A percentile compares a stretch with the other conserved stretches of the same genome.
phyloP scores from a whole-genome alignment of 2,797 vertebrate genomes.

The Miichthys miiuy region DNA sequence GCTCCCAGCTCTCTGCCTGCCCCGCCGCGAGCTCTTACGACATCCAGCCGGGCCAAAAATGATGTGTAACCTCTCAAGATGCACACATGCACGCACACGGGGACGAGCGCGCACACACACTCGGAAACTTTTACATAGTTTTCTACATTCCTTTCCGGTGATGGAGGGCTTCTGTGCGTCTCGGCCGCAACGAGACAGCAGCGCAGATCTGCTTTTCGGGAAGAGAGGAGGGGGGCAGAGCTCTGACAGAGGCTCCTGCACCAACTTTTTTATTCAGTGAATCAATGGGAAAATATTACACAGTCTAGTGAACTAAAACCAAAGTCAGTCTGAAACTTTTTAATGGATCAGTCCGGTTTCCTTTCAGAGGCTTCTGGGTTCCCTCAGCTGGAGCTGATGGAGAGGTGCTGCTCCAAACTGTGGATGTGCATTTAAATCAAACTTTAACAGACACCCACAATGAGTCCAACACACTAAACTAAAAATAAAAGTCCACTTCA shows the following conservation, averaged over 20 bases:
- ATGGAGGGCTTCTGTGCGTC: conserved; percentile 77
- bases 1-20: conserved; percentile 86
- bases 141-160: conserved; percentile 91
- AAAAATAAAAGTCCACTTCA: no score
- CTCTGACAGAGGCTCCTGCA: conserved; percentile 3
- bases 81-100: conserved; percentile 28
- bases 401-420: conserved; percentile 1
- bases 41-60: conserved; percentile 86
- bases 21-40: conserved; percentile 90
- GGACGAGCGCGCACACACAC: conserved; percentile 61
- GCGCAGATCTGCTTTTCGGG: conserved; percentile 43
- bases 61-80: conserved; percentile 85
- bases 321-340: conserved; percentile 22
- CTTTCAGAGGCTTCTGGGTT: conserved; percentile 21
- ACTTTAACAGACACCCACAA: background rate
- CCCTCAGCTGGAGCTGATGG: conserved; percentile 4
- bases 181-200: conserved; percentile 43
- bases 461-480: background rate
- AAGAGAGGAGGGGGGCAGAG: conserved; percentile 1
- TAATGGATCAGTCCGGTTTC: conserved; percentile 4
- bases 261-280: conserved; percentile 35
- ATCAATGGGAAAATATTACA: conserved; percentile 68
- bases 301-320: conserved; percentile 30
- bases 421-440: no score
- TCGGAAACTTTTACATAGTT: conserved; percentile 94